Evolutionary conservation across 1,140 invertebrate species (phyloP), one percentile per base, ranked within the genome.

Genomic region (Bombus vancouverensis): DNA sequence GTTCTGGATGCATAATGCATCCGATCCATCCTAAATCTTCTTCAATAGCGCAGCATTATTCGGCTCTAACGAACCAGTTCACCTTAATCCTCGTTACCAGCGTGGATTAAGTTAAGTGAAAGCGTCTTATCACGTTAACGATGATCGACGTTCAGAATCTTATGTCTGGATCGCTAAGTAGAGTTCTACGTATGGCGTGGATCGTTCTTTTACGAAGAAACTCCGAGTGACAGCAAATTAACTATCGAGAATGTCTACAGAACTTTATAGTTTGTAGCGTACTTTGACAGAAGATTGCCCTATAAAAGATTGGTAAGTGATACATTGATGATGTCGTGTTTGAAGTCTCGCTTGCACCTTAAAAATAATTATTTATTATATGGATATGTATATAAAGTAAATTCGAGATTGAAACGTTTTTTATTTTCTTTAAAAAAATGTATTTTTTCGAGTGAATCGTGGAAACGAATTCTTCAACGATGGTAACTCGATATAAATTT

Each of bases 121-220:
- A 90, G 89, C 85, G 72, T 74, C 88, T 90, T 90, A 90, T 90
- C 89, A 87, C 80, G 71, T 86, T 90, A 90, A 90, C 86, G 88
- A 90, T 88, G 89, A 90, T 90, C 89, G 89, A 90, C 88, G 83
- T 88, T 37, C 47, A 81, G 57, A 82, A 89, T 80, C 86, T 82
- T 65, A 34, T 39, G 44, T 70, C 65, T 25, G 62, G 81, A 81
- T 85, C 44, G 81, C 80, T 85, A 82, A 89, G 71, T 89, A 83
- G 83, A 47, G n/a, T 71, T 57, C 85, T 86, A 37, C 75, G 87
- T 86, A 72, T 39, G 28, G 66, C 59, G 18, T 10, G 22, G 53
- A 1, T 18, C 73, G 13, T 34, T 65, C 77, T n/a, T 72, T 65
- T 18, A 39, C 39, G 6, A 62, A 39, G 44, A 12, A 62, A 65